Conservation (phyloP, 2,113 vertebrate genomes). For the Podarcis raffonei region DNA sequence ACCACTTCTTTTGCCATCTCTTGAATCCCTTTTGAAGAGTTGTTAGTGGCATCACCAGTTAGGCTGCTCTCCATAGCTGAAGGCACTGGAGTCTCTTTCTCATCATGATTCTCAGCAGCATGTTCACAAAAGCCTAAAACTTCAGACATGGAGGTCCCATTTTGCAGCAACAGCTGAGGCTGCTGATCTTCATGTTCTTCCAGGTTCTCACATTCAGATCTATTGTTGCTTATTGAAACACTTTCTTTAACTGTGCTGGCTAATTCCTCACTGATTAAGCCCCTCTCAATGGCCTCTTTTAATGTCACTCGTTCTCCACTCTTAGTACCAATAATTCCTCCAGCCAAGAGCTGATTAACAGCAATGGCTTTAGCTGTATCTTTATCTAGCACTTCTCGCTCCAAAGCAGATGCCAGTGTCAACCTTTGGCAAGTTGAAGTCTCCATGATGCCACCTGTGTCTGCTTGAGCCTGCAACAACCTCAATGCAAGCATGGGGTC, state of each 20-base stretch:
- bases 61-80: rapidly evolving
- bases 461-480: constrained; percentile 86
- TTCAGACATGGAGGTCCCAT: constrained; percentile 27
- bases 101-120: constrained; percentile 19
- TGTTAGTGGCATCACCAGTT: background rate
- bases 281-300: constrained; percentile 75
- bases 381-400: constrained; percentile 78
- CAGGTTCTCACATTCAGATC: constrained; percentile 27
- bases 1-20: rapidly evolving
- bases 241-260: constrained; percentile 68
- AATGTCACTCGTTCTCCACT: constrained; percentile 74
- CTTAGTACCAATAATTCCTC: constrained; percentile 80
- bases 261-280: constrained; percentile 75
- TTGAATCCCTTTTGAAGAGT: background rate
- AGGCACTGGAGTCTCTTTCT: background rate
- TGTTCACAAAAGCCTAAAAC: background rate
- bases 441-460: constrained; percentile 85
- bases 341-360: constrained; percentile 77
- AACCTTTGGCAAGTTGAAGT: constrained; percentile 78
- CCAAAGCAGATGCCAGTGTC: constrained; percentile 77
- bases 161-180: background rate
- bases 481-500: constrained; percentile 79
- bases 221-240: rapidly evolving
- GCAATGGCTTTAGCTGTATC: constrained; percentile 81
- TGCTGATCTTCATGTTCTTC: background rate